Percentiles rank a stretch among this genome's conserved stretches.
Evolutionary conservation across 2,888 invertebrate genomes (phyloP).

Genomic region (Sclerodermus sp.): DNA sequence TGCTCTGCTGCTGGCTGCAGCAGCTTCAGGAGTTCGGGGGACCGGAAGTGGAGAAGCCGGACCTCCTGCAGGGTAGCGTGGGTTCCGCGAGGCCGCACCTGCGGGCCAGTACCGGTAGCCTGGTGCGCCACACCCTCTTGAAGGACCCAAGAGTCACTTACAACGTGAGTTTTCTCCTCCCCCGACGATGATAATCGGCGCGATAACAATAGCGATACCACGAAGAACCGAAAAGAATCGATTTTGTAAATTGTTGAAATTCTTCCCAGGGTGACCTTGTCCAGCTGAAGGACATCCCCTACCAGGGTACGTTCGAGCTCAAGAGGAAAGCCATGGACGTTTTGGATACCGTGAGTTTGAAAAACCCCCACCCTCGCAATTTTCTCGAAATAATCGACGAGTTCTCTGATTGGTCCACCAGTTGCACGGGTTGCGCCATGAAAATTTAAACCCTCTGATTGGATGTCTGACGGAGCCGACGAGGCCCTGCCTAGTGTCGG

Average conservation of each 20-base stretch:
- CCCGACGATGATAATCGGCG: neutral
- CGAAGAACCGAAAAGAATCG: neutral
- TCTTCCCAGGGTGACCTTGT: constrained; percentile 81
- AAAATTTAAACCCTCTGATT: constrained; percentile 87
- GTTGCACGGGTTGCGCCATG: constrained; percentile 85
- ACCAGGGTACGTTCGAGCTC: constrained; percentile 69
- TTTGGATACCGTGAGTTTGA: constrained; percentile 65
- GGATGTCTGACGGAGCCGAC: constrained; percentile 81
- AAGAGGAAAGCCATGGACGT: constrained; percentile 80
- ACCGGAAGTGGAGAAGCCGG: constrained; percentile 82
- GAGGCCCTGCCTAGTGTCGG: constrained; percentile 81
- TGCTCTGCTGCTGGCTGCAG: constrained; percentile 84
- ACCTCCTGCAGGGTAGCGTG: constrained; percentile 76
- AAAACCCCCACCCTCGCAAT: neutral
- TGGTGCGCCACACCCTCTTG: constrained; percentile 64
- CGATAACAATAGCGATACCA: too few relatives aligned
- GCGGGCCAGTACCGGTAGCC: constrained; percentile 60
- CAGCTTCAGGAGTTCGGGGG: constrained; percentile 82
- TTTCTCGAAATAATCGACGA: neutral
- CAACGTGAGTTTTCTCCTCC: constrained; percentile 71
- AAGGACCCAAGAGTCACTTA: constrained; percentile 79
- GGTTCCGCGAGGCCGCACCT: constrained; percentile 62
- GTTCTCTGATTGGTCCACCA: constrained; percentile 32
- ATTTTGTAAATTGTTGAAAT: neutral
- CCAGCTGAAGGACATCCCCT: constrained; percentile 78